Percentiles rank a stretch among this genome's conserved stretches.
Evolutionary conservation across 2,888 invertebrate species (phyloP).

Genomic region (Pogonocherus hispidulus): DNA sequence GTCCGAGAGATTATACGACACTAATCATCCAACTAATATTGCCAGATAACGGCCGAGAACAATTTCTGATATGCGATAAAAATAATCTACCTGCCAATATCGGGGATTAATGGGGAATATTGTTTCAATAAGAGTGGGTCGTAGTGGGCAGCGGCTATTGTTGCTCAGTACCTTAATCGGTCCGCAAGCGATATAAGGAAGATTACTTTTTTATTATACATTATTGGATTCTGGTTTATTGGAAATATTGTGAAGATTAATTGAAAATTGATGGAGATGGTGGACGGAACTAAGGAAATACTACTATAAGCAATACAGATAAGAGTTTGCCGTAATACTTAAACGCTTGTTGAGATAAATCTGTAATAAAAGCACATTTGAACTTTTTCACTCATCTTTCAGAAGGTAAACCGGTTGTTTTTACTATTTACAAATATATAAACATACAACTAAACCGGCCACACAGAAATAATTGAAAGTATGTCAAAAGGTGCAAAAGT

Average conservation of each 20-base stretch:
- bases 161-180: conserved; percentile 41
- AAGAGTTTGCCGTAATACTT: too few relatives aligned
- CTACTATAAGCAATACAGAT: too few relatives aligned
- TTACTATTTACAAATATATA: too few relatives aligned
- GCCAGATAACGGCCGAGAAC: conserved; percentile 52
- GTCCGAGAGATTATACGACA: conserved; percentile 44
- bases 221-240: conserved; percentile 24
- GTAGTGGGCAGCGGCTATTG: conserved; percentile 43
- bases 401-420: too few relatives aligned
- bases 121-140: conserved; percentile 62
- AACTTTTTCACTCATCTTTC: too few relatives aligned
- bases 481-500: too few relatives aligned
- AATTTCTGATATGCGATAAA: conserved; percentile 67
- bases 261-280: not conserved
- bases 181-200: conserved; percentile 16
- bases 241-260: conserved; percentile 2
- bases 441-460: too few relatives aligned
- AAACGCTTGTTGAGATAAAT: too few relatives aligned
- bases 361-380: too few relatives aligned
- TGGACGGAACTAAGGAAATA: too few relatives aligned
- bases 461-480: too few relatives aligned
- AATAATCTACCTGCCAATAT: conserved; percentile 69
- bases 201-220: conserved; percentile 26
- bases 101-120: conserved; percentile 66
- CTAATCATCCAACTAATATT: conserved; percentile 48